phyloP scores from a whole-genome alignment of 2,113 vertebrate genomes.

The Macroglossus sobrinus region DNA sequence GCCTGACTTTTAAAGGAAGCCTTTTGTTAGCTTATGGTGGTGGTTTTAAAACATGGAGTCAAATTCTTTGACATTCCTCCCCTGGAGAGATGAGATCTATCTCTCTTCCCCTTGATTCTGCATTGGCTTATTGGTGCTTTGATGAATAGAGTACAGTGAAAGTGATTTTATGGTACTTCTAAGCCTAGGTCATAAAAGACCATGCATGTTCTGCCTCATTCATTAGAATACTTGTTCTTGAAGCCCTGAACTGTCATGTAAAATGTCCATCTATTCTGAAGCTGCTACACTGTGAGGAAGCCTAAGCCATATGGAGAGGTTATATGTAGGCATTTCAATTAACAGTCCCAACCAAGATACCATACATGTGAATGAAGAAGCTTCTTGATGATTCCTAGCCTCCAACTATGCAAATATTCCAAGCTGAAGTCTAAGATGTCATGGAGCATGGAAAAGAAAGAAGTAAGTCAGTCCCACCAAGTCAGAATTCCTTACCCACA shows the following conservation, averaged over 20 bases:
- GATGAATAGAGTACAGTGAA: not conserved
- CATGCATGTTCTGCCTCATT: not conserved
- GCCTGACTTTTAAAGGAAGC: not conserved
- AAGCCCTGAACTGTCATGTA: not conserved
- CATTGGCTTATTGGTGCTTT: not conserved
- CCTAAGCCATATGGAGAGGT: not conserved
- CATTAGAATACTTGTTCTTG: not conserved
- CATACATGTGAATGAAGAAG: not conserved
- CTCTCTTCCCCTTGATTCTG: not conserved
- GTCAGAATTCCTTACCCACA: not conserved
- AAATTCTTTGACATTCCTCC: not conserved
- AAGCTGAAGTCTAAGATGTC: not conserved
- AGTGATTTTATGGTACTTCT: not conserved
- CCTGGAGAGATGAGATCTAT: not conserved
- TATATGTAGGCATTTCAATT: not conserved
- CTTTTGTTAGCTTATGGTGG: not conserved
- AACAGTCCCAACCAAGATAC: not conserved
- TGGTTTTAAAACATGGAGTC: not conserved
- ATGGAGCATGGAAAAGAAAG: not conserved
- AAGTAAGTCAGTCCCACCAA: not conserved
- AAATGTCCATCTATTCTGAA: not conserved
- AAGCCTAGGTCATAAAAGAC: not conserved
- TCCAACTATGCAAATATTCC: not conserved
- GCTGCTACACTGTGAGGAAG: not conserved
- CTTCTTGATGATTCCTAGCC: not conserved